Conservation (phyloP, 2,888 invertebrate genomes). For the Rhodophaea formosa region DNA sequence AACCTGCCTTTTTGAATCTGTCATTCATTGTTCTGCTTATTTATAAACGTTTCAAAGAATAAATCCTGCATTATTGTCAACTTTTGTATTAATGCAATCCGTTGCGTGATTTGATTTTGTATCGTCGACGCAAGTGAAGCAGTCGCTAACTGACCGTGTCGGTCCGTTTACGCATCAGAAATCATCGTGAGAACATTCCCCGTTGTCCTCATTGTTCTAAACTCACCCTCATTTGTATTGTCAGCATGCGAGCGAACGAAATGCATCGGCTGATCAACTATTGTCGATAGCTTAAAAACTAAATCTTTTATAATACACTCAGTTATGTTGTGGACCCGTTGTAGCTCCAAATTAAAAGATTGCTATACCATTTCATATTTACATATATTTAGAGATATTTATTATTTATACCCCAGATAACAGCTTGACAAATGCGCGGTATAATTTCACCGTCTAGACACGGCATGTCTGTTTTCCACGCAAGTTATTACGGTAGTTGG, state of each 20-base stretch:
- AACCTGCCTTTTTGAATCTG: neutral
- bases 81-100: constrained; percentile 30
- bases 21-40: neutral
- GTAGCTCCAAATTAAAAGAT: no score
- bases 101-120: constrained; percentile 55
- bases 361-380: no score
- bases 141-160: constrained; percentile 67
- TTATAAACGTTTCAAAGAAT: constrained; percentile 2
- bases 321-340: no score
- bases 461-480: constrained; percentile 39
- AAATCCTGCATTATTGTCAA: constrained; percentile 19
- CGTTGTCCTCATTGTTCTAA: constrained; percentile 62
- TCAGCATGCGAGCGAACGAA: constrained; percentile 31
- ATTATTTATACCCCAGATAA: constrained; percentile 53
- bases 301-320: no score
- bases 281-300: constrained; percentile 11
- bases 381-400: no score
- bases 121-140: constrained; percentile 48
- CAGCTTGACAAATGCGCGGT: constrained; percentile 49
- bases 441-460: constrained; percentile 60
- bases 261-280: constrained; percentile 12
- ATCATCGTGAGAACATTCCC: constrained; percentile 70
- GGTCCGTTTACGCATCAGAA: constrained; percentile 65
- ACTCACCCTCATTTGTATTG: constrained; percentile 57
- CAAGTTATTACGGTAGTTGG: constrained; percentile 41